Base-by-base conservation (phyloP, 2,888 invertebrate genomes). In the Zygaena filipendulae region DNA sequence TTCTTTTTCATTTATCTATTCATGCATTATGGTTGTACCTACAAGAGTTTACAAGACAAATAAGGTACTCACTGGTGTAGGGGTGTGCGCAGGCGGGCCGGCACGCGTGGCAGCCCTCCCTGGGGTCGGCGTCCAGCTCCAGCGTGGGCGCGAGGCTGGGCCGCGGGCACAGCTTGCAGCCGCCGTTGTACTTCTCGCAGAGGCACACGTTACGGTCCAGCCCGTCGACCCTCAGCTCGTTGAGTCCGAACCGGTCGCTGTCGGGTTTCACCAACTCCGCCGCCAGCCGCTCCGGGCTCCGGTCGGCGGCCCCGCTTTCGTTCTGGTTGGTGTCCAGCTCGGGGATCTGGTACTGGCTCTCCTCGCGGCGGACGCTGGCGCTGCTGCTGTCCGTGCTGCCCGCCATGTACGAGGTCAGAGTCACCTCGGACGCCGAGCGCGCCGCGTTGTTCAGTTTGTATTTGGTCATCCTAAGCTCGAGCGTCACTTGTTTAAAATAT, bases 381-480 rank as follows among this genome's bases (percentile, higher is more conserved):
- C 40, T 47, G 30, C 40, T 38, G 35, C 40, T 47, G 30, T 63
- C 67, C 18, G 55, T 49, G 30, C 59, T 61, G 11, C 69, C 69
- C 3, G 66, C 48, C 56, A 75, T 57, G 52, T 67, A 79, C n/a
- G 75, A 62, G 2, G 77, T 79, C n/a, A 79, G 48, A 0, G 74
- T 77, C 47, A 79, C 79, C 39, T 72, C 72, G 5, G 70, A 60
- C 14, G 71, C 46, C 5, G 72, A 60, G 0, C 64, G 59, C 24
- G 58, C 50, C 7, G 63, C 59, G 42, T 80, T 77, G 49, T 77
- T 82, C 45, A 83, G 45, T 46, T 81, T 83, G 51, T 82, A 83
- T 49, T 83, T 83, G 27, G 82, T 82, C 82, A 83, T 83, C 38
- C 47, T 66, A 33, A 30, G 4, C 7, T 16, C 16, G 4, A 16